Evolutionary conservation across 2,797 vertebrate genomes (phyloP), one percentile per base, ranked within the genome.

Genomic region (Mareca penelope): DNA sequence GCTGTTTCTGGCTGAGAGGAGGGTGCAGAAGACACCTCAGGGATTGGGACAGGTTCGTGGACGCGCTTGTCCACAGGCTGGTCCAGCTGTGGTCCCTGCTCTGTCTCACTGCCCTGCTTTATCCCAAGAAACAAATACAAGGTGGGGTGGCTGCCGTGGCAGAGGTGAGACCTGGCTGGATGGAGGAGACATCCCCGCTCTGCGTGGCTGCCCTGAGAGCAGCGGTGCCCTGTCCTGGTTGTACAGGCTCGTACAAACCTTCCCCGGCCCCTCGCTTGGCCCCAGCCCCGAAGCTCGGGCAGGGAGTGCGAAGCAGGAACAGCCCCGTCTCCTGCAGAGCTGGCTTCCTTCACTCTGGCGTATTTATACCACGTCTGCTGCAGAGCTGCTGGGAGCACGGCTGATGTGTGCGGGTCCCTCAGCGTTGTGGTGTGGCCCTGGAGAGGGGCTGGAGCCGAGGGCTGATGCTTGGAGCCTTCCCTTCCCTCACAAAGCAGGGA

Each of bases 311-410:
- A 64, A 69, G 80, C 44, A 87, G 79, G 71, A 92, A 48, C 1
- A 6, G 79, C 76, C 61, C 48, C 1, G 0, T 77, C 89, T 90
- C 93, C 84, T 61, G 88, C 86, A 75, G 95, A 82, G 71, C 86
- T 89, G 88, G 71, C 88, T 95, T 94, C 88, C 93, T 93, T 85
- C 71, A n/a, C 40, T 89, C 46, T 0, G 1, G 88, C 35, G 80
- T 91, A 68, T 87, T 71, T 82, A 85, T 80, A 80, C 33, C 59
- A 22, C 48, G 68, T 77, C 81, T 60, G 42, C 35, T 81, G 52
- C 79, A 61, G 65, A 86, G 60, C 56, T 83, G 67, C 21, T 88
- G 82, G 55, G 72, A 93, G 52, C 48, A 67, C 0, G 3, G 52
- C 14, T 91, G 39, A 44, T 60, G 42, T 0, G 0, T 40, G 46